phyloP scores from a whole-genome alignment of 2,113 vertebrate genomes.

The Notothenia coriiceps region DNA sequence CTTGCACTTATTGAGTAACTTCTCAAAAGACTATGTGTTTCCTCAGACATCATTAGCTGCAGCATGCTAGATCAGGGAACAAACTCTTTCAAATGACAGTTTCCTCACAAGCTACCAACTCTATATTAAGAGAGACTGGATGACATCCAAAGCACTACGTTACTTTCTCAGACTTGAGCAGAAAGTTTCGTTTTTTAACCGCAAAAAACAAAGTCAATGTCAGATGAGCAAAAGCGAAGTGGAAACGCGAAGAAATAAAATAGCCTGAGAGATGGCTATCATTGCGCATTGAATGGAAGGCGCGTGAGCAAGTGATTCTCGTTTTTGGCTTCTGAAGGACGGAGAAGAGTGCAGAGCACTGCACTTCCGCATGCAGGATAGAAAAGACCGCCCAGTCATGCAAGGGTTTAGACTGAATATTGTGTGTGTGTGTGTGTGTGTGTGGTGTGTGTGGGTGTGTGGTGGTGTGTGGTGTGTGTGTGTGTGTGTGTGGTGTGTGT shows the following conservation, averaged over 20 bases:
- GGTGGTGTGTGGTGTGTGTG: too few relatives aligned
- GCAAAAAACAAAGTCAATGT: constrained; percentile 12
- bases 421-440: too few relatives aligned
- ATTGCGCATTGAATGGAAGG: not conserved
- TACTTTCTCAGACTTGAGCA: constrained; percentile 32
- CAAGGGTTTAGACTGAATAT: too few relatives aligned
- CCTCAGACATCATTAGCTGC: constrained; percentile 13
- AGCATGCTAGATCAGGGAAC: constrained; percentile 14
- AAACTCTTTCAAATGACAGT: constrained; percentile 29
- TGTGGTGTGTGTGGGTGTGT: too few relatives aligned
- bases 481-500: too few relatives aligned
- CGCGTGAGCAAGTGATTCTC: constrained; percentile 46
- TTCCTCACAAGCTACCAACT: constrained; percentile 26
- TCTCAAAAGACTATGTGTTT: not conserved
- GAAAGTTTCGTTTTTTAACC: constrained; percentile 4
- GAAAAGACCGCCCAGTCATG: too few relatives aligned
- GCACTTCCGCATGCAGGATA: too few relatives aligned
- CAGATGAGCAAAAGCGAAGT: constrained; percentile 10
- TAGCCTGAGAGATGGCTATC: constrained; percentile 35
- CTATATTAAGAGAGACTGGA: constrained; percentile 27
- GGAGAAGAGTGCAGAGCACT: constrained; percentile 73
- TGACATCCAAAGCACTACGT: constrained; percentile 30
- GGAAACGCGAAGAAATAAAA: constrained; percentile 15
- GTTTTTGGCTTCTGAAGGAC: constrained; percentile 73
- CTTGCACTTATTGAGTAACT: not conserved